Evolutionary conservation across 92 coral and sea anemone genomes (phyloP).

Genomic region (Porites cylindrica): DNA sequence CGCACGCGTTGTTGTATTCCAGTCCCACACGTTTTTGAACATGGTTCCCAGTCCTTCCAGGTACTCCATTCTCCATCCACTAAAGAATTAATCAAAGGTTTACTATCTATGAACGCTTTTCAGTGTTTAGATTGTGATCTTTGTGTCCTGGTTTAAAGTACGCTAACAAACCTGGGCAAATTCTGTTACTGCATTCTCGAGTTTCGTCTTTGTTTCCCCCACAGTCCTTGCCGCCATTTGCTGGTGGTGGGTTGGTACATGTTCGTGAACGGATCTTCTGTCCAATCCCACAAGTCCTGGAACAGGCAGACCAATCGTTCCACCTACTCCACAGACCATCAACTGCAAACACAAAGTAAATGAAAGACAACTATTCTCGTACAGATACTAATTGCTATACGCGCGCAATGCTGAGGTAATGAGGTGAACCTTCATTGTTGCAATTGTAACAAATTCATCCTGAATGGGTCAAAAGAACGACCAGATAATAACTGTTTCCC

Average conservation of each 20-base stretch:
- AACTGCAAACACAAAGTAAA: background rate
- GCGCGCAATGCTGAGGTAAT: no score
- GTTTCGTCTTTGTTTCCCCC: constrained; percentile 19
- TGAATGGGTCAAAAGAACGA: no score
- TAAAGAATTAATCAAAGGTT: background rate
- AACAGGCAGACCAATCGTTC: constrained; percentile 31
- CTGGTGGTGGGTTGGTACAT: constrained; percentile 34
- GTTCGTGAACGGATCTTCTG: constrained; percentile 38
- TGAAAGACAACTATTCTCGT: background rate
- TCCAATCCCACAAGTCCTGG: constrained; percentile 41
- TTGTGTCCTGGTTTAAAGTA: no score
- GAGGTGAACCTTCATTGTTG: no score
- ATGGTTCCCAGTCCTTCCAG: constrained; percentile 45
- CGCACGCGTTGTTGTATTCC: constrained; percentile 47
- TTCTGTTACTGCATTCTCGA: constrained; percentile 42
- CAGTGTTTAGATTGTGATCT: background rate
- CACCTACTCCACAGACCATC: constrained; percentile 41
- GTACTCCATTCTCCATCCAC: constrained; percentile 35
- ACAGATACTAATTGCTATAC: no score
- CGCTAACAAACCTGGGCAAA: constrained; percentile 25
- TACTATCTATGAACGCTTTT: background rate
- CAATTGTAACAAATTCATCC: no score
- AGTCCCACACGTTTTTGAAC: constrained; percentile 40
- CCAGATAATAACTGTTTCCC: no score
- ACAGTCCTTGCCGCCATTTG: constrained; percentile 39